These are phyloP conservation scores for Elachura formosa DNA, from an alignment of 2,113 vertebrate genomes.

Conservation along the genomic window DNA sequence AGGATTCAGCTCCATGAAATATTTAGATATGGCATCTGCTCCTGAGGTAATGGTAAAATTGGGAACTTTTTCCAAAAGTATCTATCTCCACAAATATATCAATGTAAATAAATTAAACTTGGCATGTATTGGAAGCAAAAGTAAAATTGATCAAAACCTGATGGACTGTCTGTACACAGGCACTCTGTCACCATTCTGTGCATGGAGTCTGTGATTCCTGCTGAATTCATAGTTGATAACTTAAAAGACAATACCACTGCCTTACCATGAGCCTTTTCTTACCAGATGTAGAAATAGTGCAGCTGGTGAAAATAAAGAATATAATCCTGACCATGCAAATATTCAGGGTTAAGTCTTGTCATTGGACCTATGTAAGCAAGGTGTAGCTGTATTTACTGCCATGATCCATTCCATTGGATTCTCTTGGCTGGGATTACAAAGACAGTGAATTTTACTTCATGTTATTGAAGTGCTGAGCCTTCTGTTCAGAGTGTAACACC, in stretches of 20 bases:
- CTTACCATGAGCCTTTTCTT: not conserved
- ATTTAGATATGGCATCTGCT: not conserved
- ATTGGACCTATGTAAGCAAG: not conserved
- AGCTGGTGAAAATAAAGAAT: not conserved
- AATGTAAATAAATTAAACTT: not conserved
- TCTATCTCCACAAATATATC: not conserved
- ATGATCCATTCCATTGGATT: not conserved
- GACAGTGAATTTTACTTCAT: not conserved
- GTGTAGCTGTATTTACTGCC: not conserved
- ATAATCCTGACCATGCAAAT: not conserved
- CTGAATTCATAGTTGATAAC: not conserved
- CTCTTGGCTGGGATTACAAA: not conserved
- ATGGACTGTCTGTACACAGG: not conserved
- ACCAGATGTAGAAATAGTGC: not conserved
- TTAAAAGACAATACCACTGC: not conserved
- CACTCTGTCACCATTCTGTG: not conserved
- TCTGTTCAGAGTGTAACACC: not conserved
- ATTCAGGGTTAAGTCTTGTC: not conserved
- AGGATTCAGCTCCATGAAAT: not conserved
- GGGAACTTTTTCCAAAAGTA: not conserved
- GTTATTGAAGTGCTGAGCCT: not conserved
- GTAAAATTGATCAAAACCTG: conserved; percentile 1
- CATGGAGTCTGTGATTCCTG: not conserved
- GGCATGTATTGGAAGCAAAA: not conserved
- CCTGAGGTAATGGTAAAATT: not conserved